Evolutionary conservation across 53 echinoderm and acorn worm genomes (phyloP), one percentile per base, ranked within the genome.

Genomic region (Patiria pectinifera): DNA sequence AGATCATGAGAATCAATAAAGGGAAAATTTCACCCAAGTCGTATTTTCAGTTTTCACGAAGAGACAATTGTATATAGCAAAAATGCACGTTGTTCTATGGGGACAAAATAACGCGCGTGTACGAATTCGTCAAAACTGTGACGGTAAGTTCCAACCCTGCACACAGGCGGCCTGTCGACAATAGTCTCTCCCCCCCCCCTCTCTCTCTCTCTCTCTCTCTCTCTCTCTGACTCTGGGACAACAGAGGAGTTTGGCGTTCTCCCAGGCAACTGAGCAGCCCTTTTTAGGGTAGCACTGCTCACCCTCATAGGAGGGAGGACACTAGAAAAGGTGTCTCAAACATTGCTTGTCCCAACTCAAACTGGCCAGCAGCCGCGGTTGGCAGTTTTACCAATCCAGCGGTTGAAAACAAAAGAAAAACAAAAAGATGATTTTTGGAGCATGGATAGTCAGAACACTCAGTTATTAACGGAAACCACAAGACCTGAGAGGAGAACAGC

Each of bases 71-170:
- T n/a, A n/a, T n/a, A n/a, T n/a, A n/a, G n/a, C n/a, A n/a, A n/a
- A n/a, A n/a, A n/a, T n/a, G n/a, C n/a, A n/a, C n/a, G n/a, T n/a
- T n/a, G n/a, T n/a, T n/a, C n/a, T n/a, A n/a, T n/a, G n/a, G n/a
- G n/a, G n/a, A n/a, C n/a, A n/a, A n/a, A n/a, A n/a, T n/a, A n/a
- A n/a, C n/a, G n/a, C n/a, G n/a, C n/a, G n/a, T n/a, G n/a, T n/a
- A n/a, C n/a, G n/a, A n/a, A n/a, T n/a, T n/a, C n/a, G n/a, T n/a
- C n/a, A n/a, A n/a, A n/a, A n/a, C n/a, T n/a, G n/a, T n/a, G n/a
- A n/a, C n/a, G n/a, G 81, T 82, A 82, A 43, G 35, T 82, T 49
- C 19, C 82, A 48, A 82, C 48, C 82, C 82, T 49, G 82, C 82
- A 82, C 48, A 49, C 53, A 82, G 82, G 53, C n/a, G 53, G 77